phyloP scores from a whole-genome alignment of 2,888 invertebrate genomes.

The Plemyria rubiginata region DNA sequence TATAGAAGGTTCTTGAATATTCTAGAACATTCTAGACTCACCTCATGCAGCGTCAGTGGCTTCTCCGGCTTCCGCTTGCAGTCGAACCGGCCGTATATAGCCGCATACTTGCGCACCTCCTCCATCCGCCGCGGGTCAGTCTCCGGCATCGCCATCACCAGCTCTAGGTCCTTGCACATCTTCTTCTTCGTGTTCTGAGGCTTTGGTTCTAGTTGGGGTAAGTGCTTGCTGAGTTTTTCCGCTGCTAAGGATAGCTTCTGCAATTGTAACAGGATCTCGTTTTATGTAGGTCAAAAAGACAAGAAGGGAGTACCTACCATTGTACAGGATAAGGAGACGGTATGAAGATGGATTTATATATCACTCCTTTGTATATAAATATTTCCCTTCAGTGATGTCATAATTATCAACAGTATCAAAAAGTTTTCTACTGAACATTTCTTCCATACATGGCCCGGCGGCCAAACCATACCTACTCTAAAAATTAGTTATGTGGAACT shows the following conservation, averaged over 20 bases:
- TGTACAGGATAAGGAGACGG: too few species aligned
- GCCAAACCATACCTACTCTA: too few species aligned
- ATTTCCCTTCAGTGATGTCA: too few species aligned
- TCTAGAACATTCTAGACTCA: slow-evolving; percentile 51
- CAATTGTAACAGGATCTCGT: not conserved
- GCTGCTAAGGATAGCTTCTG: slow-evolving; percentile 92
- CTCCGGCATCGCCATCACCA: slow-evolving; percentile 96
- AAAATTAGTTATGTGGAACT: too few species aligned
- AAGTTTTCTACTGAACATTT: too few species aligned
- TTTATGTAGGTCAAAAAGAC: not conserved
- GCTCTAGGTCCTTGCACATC: slow-evolving; percentile 95
- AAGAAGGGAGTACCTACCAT: too few species aligned
- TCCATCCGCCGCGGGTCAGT: slow-evolving; percentile 95
- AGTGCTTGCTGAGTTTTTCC: slow-evolving; percentile 90
- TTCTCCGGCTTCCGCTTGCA: slow-evolving; percentile 98
- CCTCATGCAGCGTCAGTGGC: slow-evolving; percentile 98
- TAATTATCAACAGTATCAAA: too few species aligned
- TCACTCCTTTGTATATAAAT: too few species aligned
- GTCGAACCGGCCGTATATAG: slow-evolving; percentile 99
- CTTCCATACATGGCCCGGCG: too few species aligned
- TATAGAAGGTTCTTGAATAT: too few species aligned
- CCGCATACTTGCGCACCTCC: slow-evolving; percentile 97
- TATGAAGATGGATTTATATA: too few species aligned
- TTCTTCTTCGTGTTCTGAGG: slow-evolving; percentile 96
- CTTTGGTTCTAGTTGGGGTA: slow-evolving; percentile 95